Percentiles rank a stretch among this genome's conserved stretches.
Conservation (phyloP, 2,888 invertebrate species). For the Deilephila porcellus region DNA sequence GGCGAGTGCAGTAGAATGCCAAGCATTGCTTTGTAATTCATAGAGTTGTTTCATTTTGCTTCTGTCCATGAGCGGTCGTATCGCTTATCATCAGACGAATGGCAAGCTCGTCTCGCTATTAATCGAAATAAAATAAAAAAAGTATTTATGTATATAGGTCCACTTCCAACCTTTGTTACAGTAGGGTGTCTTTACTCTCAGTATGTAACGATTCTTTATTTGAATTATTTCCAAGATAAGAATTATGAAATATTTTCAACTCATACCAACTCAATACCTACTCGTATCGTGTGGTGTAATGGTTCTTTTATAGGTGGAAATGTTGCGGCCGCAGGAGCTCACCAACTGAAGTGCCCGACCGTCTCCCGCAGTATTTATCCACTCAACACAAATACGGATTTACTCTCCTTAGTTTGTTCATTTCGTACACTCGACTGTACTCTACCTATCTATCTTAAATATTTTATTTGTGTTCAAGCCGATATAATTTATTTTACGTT, state of each 20-base stretch:
- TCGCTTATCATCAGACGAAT: no score
- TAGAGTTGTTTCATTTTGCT: no score
- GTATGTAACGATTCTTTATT: not conserved
- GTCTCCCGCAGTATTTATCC: conserved; percentile 58
- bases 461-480: not conserved
- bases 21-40: no score
- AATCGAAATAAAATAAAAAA: no score
- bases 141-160: no score
- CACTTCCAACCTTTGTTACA: no score
- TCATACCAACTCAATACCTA: not conserved
- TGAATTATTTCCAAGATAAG: not conserved
- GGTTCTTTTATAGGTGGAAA: conserved; percentile 35
- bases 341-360: conserved; percentile 68
- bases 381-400: conserved; percentile 74
- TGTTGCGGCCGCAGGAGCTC: conserved; percentile 50
- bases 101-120: no score
- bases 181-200: not conserved
- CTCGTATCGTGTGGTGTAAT: conserved; percentile 24
- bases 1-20: no score
- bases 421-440: conserved; percentile 41
- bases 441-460: conserved; percentile 43
- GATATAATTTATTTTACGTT: no score
- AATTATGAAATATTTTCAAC: not conserved
- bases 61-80: no score
- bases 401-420: conserved; percentile 65